Percentiles rank a stretch among this genome's conserved stretches.
Evolutionary conservation across 1,140 invertebrate genomes (phyloP).

Genomic region (Drosophila leontia): DNA sequence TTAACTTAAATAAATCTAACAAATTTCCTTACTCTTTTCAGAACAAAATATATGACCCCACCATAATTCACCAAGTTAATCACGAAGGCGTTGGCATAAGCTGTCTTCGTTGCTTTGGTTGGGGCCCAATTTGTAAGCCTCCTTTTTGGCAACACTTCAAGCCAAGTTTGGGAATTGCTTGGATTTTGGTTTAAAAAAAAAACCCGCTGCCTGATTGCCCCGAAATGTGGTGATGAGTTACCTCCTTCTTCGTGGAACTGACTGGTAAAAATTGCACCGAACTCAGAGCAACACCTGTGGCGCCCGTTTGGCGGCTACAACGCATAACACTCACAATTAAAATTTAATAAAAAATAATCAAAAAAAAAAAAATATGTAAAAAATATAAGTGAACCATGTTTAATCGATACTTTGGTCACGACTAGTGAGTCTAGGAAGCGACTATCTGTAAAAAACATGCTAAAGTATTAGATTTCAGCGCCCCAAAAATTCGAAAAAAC

Average conservation of each 20-base stretch:
- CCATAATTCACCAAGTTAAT: slow-evolving; percentile 1
- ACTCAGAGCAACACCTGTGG: slow-evolving; percentile 40
- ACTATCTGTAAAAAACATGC: slow-evolving; percentile 47
- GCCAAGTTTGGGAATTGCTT: slow-evolving; percentile 2
- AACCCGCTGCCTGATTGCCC: slow-evolving; percentile 33
- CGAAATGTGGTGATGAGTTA: slow-evolving; percentile 56
- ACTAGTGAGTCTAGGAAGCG: slow-evolving; percentile 59
- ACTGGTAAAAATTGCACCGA: slow-evolving; percentile 10
- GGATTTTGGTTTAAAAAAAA: slow-evolving; percentile 15
- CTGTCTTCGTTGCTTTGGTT: slow-evolving; percentile 42
- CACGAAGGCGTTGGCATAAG: slow-evolving; percentile 44
- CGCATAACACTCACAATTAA: slow-evolving; percentile 65
- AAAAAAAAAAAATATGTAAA: slow-evolving; percentile 29
- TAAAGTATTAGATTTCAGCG: slow-evolving; percentile 75
- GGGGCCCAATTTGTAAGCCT: slow-evolving; percentile 57
- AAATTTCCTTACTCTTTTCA: neutral
- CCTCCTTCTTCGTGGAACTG: slow-evolving; percentile 5
- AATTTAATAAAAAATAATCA: slow-evolving; percentile 60
- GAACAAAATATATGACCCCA: neutral
- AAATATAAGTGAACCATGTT: slow-evolving; percentile 10
- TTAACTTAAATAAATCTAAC: no score
- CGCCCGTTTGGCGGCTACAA: slow-evolving; percentile 65
- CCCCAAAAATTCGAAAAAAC: slow-evolving; percentile 10
- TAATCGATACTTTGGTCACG: slow-evolving; percentile 50
- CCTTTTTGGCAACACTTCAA: slow-evolving; percentile 43